Evolutionary conservation across 2,888 invertebrate species (phyloP), one percentile per base, ranked within the genome.

Genomic region (Mesopsocus fuscifrons): DNA sequence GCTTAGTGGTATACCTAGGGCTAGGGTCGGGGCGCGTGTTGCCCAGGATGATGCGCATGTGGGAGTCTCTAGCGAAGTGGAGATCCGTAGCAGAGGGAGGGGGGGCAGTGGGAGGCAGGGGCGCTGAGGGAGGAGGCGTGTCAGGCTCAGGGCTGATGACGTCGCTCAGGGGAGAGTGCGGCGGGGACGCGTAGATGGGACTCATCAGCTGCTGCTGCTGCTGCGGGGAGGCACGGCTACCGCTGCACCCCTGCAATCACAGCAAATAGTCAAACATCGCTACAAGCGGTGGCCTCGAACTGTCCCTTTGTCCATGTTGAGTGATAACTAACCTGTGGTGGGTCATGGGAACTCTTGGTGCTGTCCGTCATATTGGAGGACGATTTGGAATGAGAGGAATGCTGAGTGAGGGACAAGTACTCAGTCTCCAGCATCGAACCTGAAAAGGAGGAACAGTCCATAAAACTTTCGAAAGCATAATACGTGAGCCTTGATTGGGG

Each of bases 21-120:
- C 49, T 48, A 6, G 52, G 49, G 13, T 50, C 53, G 23, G 51
- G 52, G 15, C 54, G 53, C 34, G 53, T 62, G 44, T 63, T 70
- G 1, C 82, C 82, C 49, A 88, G 62, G 52, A 88, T 88, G 50
- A 88, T 88, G 49, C 85, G 68, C 87, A 88, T 88, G 55, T 88
- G 88, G 1, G 87, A 85, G 57, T 88, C 87, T n/a, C 87, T 66
- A 43, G 81, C 81, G 64, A 84, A 85, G 57, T 85, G 85, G 26
- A 78, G 79, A 59, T 85, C 84, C 0, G 81, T 69, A 1, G 56
- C 70, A 41, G 26, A 13, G n/a, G 5, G 9, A n/a, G n/a, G n/a
- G n/a, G n/a, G n/a, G 26, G 26, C 26, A 26, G 11, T 6, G 11
- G 26, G 6, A 11, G 26, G 26, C 8, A 26, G 6, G 26, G 11